Percentiles rank a stretch among this genome's conserved stretches.
These are phyloP conservation scores for Laupala kohalensis DNA, from an alignment of 1,140 invertebrate genomes.

Conservation along the genomic window DNA sequence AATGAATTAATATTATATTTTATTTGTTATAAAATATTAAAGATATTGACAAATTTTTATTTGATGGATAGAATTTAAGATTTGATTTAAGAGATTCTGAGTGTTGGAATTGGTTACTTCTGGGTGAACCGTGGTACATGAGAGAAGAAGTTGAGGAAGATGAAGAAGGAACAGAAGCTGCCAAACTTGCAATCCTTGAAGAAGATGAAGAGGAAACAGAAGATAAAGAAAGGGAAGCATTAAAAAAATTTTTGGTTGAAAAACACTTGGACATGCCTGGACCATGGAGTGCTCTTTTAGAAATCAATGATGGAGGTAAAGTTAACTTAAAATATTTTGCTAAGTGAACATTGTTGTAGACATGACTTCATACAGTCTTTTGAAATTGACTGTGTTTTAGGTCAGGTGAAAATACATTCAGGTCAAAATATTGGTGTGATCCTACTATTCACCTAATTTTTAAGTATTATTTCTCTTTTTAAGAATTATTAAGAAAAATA, in stretches of 20 bases:
- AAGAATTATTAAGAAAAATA: no score
- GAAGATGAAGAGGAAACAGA: conserved; percentile 23
- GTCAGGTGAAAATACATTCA: no score
- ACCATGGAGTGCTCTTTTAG: conserved; percentile 61
- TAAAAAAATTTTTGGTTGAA: conserved; percentile 38
- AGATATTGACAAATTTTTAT: conserved; percentile 19
- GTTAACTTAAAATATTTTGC: neutral
- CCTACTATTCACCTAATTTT: no score
- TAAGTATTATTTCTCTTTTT: no score
- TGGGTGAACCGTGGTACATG: conserved; percentile 40
- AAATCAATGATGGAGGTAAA: conserved; percentile 48
- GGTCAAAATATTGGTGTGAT: no score
- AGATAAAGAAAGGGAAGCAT: conserved; percentile 21
- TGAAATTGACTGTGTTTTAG: no score
- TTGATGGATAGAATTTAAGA: conserved; percentile 23
- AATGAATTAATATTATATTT: no score
- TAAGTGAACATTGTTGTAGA: no score
- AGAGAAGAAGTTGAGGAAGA: conserved; percentile 26
- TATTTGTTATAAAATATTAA: no score
- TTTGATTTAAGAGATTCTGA: conserved; percentile 43
- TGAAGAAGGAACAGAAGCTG: conserved; percentile 21
- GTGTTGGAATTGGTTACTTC: conserved; percentile 56
- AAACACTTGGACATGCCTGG: conserved; percentile 68
- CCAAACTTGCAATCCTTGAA: neutral
- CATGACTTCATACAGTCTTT: no score